Percentiles rank a stretch among this genome's conserved stretches.
These are phyloP conservation scores for Chamaetylas fuelleborni DNA, from an alignment of 2,113 vertebrate species.

Conservation along the genomic window DNA sequence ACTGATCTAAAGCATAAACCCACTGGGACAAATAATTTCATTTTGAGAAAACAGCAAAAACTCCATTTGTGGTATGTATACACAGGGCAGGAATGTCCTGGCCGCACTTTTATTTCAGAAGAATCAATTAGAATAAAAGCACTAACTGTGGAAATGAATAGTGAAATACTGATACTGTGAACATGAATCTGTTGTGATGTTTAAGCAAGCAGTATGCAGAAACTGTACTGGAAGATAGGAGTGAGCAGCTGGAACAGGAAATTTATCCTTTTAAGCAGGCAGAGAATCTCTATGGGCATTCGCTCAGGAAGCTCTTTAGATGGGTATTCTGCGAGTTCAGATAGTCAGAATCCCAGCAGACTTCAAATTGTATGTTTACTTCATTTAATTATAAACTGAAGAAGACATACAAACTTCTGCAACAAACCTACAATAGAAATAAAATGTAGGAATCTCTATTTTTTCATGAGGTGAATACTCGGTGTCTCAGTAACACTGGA, in stretches of 20 bases:
- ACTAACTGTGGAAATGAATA: not conserved
- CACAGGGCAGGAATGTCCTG: not conserved
- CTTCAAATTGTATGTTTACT: not conserved
- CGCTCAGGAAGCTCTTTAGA: not conserved
- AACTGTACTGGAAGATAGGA: not conserved
- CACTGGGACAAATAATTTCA: not conserved
- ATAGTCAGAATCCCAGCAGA: not conserved
- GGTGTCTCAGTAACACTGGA: not conserved
- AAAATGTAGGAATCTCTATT: not conserved
- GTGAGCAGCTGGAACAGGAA: not conserved
- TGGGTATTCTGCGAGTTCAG: not conserved
- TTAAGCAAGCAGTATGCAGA: not conserved
- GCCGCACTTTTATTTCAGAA: not conserved
- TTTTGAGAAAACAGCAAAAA: not conserved
- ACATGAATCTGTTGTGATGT: not conserved
- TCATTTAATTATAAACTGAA: not conserved
- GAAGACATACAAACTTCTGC: not conserved
- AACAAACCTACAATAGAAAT: not conserved
- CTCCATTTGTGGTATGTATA: accelerated
- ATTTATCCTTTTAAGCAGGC: not conserved
- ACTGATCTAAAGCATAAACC: not conserved
- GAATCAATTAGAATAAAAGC: not conserved
- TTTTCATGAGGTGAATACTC: not conserved
- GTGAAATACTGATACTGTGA: not conserved
- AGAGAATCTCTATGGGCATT: not conserved